Evolutionary conservation across 2,888 invertebrate genomes (phyloP).

Genomic region (Sinodicranocentrus sp.): DNA sequence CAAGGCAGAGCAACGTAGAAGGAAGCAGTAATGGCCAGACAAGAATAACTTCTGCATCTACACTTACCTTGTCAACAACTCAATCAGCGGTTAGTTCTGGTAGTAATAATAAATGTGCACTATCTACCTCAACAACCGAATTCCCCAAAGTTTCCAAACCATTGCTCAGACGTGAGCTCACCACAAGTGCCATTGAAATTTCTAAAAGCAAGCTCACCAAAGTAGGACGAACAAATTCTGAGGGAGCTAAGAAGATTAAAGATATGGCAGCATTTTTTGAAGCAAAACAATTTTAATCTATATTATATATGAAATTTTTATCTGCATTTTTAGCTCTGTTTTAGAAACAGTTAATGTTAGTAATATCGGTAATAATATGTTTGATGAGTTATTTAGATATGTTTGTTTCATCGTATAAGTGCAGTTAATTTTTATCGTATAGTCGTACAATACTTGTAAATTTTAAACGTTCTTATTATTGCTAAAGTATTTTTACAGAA

Average conservation of each 20-base stretch:
- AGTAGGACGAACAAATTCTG: conserved; percentile 59
- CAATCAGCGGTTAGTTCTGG: conserved; percentile 3
- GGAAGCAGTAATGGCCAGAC: not conserved
- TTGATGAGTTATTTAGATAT: no score
- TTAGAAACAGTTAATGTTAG: no score
- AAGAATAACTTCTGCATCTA: conserved; percentile 12
- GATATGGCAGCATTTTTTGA: conserved; percentile 92
- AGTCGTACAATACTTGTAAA: no score
- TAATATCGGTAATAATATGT: no score
- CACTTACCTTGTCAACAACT: conserved; percentile 1
- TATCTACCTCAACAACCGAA: conserved; percentile 63
- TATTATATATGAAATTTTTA: not conserved
- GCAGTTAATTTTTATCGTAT: no score
- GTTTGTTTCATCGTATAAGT: no score
- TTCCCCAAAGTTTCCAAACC: conserved; percentile 64
- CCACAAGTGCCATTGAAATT: conserved; percentile 73
- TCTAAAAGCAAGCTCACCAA: conserved; percentile 67
- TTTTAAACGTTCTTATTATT: no score
- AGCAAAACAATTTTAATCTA: conserved; percentile 80
- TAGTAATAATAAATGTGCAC: conserved; percentile 21
- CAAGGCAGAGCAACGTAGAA: conserved; percentile 4
- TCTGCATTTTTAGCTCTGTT: no score
- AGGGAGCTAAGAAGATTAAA: conserved; percentile 81
- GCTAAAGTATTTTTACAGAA: no score
- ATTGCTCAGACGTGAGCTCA: conserved; percentile 69